phyloP scores from a whole-genome alignment of 2,113 vertebrate genomes.

The Hippocampus mohnikei region DNA sequence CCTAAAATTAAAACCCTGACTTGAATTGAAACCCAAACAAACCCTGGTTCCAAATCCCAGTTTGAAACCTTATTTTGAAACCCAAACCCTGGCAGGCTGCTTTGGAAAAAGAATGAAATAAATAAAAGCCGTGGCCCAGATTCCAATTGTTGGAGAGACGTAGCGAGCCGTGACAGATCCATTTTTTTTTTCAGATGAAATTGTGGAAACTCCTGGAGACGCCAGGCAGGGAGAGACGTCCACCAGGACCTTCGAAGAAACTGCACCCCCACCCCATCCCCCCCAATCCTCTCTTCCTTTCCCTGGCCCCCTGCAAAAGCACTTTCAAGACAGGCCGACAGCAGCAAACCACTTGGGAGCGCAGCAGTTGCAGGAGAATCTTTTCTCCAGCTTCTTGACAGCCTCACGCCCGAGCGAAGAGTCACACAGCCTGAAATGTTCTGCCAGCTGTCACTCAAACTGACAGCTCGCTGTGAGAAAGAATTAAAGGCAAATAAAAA shows the following conservation, averaged over 20 bases:
- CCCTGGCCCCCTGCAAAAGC: constrained; percentile 50
- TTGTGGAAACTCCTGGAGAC: constrained; percentile 72
- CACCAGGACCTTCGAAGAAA: constrained; percentile 42
- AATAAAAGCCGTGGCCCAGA: constrained; percentile 64
- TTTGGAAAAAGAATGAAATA: constrained; percentile 56
- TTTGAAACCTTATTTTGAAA: background rate
- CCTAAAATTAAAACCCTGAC: background rate
- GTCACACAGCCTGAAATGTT: constrained; percentile 75
- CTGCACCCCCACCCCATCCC: constrained; percentile 3
- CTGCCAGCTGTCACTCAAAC: constrained; percentile 76
- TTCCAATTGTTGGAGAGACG: constrained; percentile 67
- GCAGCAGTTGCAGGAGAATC: constrained; percentile 21
- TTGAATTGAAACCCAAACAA: background rate
- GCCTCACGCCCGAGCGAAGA: constrained; percentile 65
- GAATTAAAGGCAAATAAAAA: constrained; percentile 70
- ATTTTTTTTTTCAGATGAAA: constrained; percentile 65
- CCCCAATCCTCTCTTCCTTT: constrained; percentile 34
- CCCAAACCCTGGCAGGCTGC: background rate
- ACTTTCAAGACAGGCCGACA: constrained; percentile 74
- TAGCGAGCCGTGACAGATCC: constrained; percentile 67
- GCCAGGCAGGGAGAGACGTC: constrained; percentile 55
- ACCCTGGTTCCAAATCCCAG: background rate
- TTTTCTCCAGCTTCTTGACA: constrained; percentile 69
- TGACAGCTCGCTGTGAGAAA: constrained; percentile 68
- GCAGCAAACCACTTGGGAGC: constrained; percentile 72